phyloP scores from a whole-genome alignment of 2,888 invertebrate species.

The Stenurella melanura region DNA sequence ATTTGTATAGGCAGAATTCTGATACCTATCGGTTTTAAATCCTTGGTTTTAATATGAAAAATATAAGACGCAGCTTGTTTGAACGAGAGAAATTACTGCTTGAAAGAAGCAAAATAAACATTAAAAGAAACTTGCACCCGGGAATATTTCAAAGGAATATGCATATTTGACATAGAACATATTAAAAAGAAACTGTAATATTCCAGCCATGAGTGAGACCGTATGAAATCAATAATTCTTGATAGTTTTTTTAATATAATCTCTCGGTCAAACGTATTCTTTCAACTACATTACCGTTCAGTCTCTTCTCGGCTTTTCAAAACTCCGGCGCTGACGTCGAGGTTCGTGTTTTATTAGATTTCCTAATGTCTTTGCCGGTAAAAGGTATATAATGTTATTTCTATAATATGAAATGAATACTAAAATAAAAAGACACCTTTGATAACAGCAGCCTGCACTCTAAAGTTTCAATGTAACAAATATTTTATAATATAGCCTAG shows the following conservation, averaged over 20 bases:
- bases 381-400: too few species aligned
- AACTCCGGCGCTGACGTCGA: too few species aligned
- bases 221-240: not conserved
- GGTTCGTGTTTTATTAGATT: too few species aligned
- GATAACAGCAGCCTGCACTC: too few species aligned
- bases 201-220: not conserved
- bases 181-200: slow-evolving; percentile 2
- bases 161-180: slow-evolving; percentile 6
- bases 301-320: too few species aligned
- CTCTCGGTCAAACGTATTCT: not conserved
- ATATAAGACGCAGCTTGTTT: slow-evolving; percentile 20
- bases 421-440: too few species aligned
- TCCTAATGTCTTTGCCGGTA: too few species aligned
- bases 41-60: slow-evolving; percentile 19
- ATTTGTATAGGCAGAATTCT: slow-evolving; percentile 45
- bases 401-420: too few species aligned
- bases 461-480: too few species aligned
- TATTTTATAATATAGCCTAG: too few species aligned
- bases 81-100: slow-evolving; percentile 11
- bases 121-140: not conserved
- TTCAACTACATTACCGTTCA: too few species aligned
- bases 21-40: slow-evolving; percentile 43
- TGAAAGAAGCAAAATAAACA: slow-evolving; percentile 21
- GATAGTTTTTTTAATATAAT: not conserved
- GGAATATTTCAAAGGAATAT: slow-evolving; percentile 3